phyloP scores from a whole-genome alignment of 2,888 invertebrate species.

The Cataglyphis rosenhaueri region DNA sequence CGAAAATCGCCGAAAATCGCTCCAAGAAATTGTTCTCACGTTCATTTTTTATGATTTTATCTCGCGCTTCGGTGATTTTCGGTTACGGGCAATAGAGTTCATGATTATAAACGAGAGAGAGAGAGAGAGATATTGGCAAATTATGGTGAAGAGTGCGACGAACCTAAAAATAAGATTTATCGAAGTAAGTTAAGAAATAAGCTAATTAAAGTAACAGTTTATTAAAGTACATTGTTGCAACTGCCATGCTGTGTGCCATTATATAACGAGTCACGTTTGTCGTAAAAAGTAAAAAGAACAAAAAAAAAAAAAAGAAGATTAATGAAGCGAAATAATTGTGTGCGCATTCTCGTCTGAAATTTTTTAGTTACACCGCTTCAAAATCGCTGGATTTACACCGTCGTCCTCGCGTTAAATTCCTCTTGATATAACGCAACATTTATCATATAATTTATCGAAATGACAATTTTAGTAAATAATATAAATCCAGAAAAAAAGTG shows the following conservation, averaged over 20 bases:
- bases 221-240: constrained; percentile 84
- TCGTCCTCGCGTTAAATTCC: constrained; percentile 37
- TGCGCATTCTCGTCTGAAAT: constrained; percentile 68
- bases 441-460: constrained; percentile 10
- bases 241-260: constrained; percentile 86
- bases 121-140: background rate
- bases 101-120: constrained; percentile 20
- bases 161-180: constrained; percentile 67
- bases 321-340: constrained; percentile 59
- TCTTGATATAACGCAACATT: constrained; percentile 18
- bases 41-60: constrained; percentile 30
- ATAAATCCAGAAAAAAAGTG: background rate
- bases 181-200: constrained; percentile 68
- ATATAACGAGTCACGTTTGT: constrained; percentile 82
- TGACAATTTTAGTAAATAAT: constrained; percentile 4
- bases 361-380: constrained; percentile 60
- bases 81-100: background rate
- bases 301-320: constrained; percentile 34
- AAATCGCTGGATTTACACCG: constrained; percentile 35
- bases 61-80: constrained; percentile 33
- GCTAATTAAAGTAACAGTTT: constrained; percentile 74
- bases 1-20: constrained; percentile 38
- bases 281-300: constrained; percentile 73
- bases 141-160: constrained; percentile 54
- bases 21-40: constrained; percentile 22